Evolutionary conservation across 1,140 invertebrate genomes (phyloP).

Genomic region (Trachelipus rathkii): DNA sequence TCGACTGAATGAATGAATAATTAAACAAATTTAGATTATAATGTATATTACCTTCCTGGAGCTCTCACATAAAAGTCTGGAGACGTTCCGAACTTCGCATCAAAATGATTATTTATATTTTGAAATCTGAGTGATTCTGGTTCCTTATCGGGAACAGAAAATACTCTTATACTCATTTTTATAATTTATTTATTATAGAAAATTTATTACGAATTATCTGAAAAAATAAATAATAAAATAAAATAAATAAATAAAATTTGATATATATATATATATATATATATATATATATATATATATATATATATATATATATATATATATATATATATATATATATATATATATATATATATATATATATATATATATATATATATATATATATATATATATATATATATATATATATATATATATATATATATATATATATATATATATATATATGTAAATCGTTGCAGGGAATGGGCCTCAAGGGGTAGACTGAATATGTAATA

Average conservation of each 20-base stretch:
- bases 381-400: too few relatives aligned
- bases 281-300: not conserved
- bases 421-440: too few relatives aligned
- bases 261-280: not conserved
- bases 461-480: too few relatives aligned
- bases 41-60: not conserved
- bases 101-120: not conserved
- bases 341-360: too few relatives aligned
- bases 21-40: constrained; percentile 48
- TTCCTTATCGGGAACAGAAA: not conserved
- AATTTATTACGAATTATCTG: not conserved
- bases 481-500: too few relatives aligned
- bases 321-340: too few relatives aligned
- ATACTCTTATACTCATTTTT: not conserved
- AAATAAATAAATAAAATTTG: too few relatives aligned
- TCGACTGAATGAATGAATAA: too few relatives aligned
- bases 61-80: not conserved
- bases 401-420: too few relatives aligned
- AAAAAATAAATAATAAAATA: too few relatives aligned
- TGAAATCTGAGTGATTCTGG: not conserved
- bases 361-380: too few relatives aligned
- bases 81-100: not conserved
- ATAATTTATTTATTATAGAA: not conserved
- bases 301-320: too few relatives aligned
- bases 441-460: not conserved